Conservation (phyloP, 2,113 vertebrate species). For the Myanophis thanlyinensis region DNA sequence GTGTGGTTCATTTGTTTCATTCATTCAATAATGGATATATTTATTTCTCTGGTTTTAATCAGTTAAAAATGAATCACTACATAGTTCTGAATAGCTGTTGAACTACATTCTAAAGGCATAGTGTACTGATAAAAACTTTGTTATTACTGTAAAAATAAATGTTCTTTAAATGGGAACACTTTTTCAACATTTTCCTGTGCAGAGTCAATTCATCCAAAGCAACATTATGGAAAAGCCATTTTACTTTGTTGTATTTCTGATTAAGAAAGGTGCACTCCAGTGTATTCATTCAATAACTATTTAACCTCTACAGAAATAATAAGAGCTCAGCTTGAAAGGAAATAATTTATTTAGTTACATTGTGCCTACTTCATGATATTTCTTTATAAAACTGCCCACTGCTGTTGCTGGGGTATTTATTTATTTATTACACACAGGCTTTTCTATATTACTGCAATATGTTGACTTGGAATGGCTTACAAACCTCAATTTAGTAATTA, state of each 20-base stretch:
- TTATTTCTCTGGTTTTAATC: not conserved
- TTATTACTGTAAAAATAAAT: not conserved
- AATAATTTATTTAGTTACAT: not conserved
- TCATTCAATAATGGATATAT: not conserved
- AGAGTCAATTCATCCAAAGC: not conserved
- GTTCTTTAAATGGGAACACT: not conserved
- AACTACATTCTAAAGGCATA: not conserved
- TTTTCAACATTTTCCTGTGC: not conserved
- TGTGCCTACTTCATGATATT: not conserved
- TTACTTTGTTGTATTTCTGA: constrained; percentile 13
- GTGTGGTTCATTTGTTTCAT: not conserved
- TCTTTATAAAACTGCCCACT: not conserved
- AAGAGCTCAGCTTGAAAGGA: not conserved
- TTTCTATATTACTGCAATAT: not conserved
- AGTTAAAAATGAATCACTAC: not conserved
- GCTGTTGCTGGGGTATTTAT: not conserved
- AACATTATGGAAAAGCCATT: not conserved
- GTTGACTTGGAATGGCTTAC: not conserved
- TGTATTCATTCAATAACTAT: not conserved
- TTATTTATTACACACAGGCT: not conserved
- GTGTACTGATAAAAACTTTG: not conserved
- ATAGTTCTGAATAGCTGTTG: not conserved
- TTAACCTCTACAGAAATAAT: not conserved
- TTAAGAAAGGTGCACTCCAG: not conserved
- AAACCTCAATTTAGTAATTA: not conserved